A percentile compares a stretch with the other conserved stretches of the same genome.
These are phyloP conservation scores for Acronicta aceris DNA, from an alignment of 2,888 invertebrate genomes.

Conservation along the genomic window DNA sequence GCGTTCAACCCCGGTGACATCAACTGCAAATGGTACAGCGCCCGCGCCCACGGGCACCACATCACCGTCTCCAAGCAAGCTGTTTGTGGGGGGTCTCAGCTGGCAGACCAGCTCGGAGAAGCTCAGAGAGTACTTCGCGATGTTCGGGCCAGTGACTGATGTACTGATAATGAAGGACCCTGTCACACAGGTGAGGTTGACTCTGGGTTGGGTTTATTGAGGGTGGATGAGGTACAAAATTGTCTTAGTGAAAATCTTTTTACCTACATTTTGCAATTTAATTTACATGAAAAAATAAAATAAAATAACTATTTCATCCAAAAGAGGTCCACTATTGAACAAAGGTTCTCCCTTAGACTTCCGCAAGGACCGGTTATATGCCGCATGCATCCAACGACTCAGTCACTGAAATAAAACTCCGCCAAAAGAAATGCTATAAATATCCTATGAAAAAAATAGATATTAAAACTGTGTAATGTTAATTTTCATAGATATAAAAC, in stretches of 20 bases:
- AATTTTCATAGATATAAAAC: too few relatives aligned
- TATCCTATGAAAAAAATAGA: too few relatives aligned
- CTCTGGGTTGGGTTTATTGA: not conserved
- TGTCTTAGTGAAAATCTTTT: not conserved
- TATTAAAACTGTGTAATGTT: too few relatives aligned
- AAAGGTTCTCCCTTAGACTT: too few relatives aligned
- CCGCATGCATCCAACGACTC: too few relatives aligned
- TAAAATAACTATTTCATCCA: too few relatives aligned
- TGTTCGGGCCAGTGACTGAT: slow-evolving; percentile 97
- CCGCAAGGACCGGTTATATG: too few relatives aligned
- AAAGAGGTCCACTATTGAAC: too few relatives aligned
- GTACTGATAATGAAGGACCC: slow-evolving; percentile 98
- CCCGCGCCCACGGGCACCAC: slow-evolving; percentile 73
- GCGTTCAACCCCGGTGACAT: slow-evolving; percentile 91
- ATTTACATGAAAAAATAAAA: too few relatives aligned
- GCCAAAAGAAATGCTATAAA: too few relatives aligned
- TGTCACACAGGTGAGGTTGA: slow-evolving; percentile 93
- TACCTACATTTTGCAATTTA: too few relatives aligned
- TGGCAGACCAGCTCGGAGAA: slow-evolving; percentile 98
- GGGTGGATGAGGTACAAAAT: slow-evolving; percentile 16
- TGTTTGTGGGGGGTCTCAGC: slow-evolving; percentile 97
- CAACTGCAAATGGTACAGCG: slow-evolving; percentile 65
- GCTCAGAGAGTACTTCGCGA: slow-evolving; percentile 96
- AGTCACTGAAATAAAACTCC: too few relatives aligned
- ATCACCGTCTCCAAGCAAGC: slow-evolving; percentile 93